These are phyloP conservation scores for Oophaga pumilio DNA, from an alignment of 2,113 vertebrate species.

Conservation along the genomic window DNA sequence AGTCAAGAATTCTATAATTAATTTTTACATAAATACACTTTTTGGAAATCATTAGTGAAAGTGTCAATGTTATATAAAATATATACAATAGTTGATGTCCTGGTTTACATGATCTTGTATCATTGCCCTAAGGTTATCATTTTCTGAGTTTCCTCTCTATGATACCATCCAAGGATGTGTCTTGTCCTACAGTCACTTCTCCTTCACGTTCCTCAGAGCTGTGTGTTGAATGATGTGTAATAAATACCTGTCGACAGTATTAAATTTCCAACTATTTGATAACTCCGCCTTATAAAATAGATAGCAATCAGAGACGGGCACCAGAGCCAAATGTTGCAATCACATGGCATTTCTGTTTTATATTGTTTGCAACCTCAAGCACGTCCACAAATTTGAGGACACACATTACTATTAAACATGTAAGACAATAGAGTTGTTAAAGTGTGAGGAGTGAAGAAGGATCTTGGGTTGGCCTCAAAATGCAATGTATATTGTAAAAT, in stretches of 20 bases:
- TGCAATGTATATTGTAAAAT: conserved; percentile 5
- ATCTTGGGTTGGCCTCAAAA: background rate
- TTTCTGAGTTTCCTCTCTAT: background rate
- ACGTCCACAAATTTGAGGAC: background rate
- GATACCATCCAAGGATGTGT: background rate
- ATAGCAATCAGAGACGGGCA: background rate
- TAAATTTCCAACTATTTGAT: background rate
- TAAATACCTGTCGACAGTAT: background rate
- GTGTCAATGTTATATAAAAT: background rate
- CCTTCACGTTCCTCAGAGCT: background rate
- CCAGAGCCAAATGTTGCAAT: conserved; percentile 5
- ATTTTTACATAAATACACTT: background rate
- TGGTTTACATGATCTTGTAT: background rate
- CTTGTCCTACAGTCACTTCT: background rate
- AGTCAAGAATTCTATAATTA: no score
- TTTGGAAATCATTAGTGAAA: background rate
- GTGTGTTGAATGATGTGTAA: background rate
- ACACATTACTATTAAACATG: background rate
- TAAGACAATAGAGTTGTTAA: background rate
- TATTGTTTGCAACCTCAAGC: conserved; percentile 10
- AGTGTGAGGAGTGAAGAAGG: background rate
- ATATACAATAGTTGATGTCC: background rate
- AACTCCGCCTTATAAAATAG: background rate
- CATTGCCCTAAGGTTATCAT: background rate
- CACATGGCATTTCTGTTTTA: conserved; percentile 4